Conservation (phyloP, 2,113 vertebrate species). For the Labrus mixtus region DNA sequence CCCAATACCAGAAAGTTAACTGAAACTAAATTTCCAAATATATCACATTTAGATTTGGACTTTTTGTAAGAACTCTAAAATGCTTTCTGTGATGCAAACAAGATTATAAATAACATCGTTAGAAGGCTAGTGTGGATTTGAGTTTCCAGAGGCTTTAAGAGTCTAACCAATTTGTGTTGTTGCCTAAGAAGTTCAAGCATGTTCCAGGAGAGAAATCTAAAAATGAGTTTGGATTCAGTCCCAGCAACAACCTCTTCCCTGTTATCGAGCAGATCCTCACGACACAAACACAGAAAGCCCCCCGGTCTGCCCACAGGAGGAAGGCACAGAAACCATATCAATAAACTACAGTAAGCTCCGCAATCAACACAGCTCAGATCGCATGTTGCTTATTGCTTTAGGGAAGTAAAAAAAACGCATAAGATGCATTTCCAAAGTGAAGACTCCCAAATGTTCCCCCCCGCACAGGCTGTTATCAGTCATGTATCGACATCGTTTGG, state of each 20-base stretch:
- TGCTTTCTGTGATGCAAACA: too few relatives aligned
- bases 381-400: slow-evolving; percentile 46
- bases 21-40: too few relatives aligned
- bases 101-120: too few relatives aligned
- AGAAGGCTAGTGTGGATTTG: neutral
- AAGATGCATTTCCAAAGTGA: slow-evolving; percentile 39
- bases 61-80: too few relatives aligned
- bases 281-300: slow-evolving; percentile 4
- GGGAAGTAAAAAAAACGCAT: slow-evolving; percentile 36
- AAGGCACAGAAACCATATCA: slow-evolving; percentile 30
- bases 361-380: slow-evolving; percentile 41
- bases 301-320: slow-evolving; percentile 15
- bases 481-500: slow-evolving; percentile 27
- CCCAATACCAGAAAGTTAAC: too few relatives aligned
- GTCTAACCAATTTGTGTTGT: slow-evolving; percentile 7
- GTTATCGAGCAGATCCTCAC: slow-evolving; percentile 23
- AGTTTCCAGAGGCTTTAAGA: neutral
- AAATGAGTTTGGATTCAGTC: slow-evolving; percentile 32
- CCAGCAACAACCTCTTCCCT: neutral
- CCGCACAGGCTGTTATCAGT: slow-evolving; percentile 34
- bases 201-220: slow-evolving; percentile 8
- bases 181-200: slow-evolving; percentile 2
- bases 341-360: slow-evolving; percentile 42
- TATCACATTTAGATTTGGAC: too few relatives aligned
- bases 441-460: slow-evolving; percentile 13